Base-by-base conservation (phyloP, 30 jellyfish, hydroid and myxozoan genomes). In the Pelagia noctiluca region DNA sequence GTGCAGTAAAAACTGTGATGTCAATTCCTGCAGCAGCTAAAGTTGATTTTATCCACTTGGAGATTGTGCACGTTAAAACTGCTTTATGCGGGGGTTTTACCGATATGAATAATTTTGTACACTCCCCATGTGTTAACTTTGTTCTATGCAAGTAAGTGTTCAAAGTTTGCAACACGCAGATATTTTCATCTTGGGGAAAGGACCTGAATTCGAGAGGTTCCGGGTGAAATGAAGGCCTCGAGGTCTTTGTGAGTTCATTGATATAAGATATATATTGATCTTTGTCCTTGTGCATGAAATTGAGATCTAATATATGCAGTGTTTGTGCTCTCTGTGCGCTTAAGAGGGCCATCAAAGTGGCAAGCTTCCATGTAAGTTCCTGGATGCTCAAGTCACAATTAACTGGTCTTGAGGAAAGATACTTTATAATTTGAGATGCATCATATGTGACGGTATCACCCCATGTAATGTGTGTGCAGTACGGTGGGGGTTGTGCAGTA, bases 211-310 rank as follows among this genome's bases (percentile, higher is more conserved):
- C 78, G 19, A 82, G 50, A 29, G 92, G 92, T 28, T 47, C 67
- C 46, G 35, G 87, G 50, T 82, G 92, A 48, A 31, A 24, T 1
- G 57, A 52, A 2, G 84, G 83, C 53, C 75, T 80, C 12, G 90
- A 63, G n/a, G 71, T 35, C 46, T 80, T 80, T 30, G 61, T 23
- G n/a, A 35, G 31, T 5, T 30, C 23, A 12, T 18, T 21, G 18
- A 77, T 53, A 62, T 26, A 77, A 37, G 31, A 62, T 30, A 48
- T 34, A 28, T 24, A 24, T 13, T 25, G 13, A 13, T n/a, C 29
- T 13, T 21, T 62, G 35, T 62, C 35, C 35, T 12, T 25, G 24
- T 62, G 31, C 75, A 62, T 62, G 24, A 16, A 62, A 12, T n/a
- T 26, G 35, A 62, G 12, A 32, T 62, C 35, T 18, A 62, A 32